phyloP scores from a whole-genome alignment of 2,888 invertebrate species.

The Cephus nigrinus region DNA sequence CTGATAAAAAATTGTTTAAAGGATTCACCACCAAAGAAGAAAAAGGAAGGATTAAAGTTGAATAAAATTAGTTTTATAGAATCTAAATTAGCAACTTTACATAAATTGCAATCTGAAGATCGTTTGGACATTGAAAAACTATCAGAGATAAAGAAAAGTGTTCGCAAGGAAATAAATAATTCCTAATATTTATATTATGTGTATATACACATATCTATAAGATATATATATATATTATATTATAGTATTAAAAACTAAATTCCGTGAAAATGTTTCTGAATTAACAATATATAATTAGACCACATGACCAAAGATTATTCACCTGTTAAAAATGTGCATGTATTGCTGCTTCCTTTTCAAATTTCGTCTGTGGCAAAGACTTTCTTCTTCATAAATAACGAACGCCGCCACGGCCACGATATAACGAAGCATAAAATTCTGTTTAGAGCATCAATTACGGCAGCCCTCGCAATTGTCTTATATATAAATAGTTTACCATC shows the following conservation, averaged over 20 bases:
- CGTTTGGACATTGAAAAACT: conserved; percentile 43
- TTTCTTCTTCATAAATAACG: neutral
- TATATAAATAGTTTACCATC: neutral
- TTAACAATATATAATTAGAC: neutral
- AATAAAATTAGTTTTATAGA: conserved; percentile 45
- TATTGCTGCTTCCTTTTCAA: neutral
- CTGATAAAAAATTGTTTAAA: conserved; percentile 49
- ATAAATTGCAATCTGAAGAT: conserved; percentile 33
- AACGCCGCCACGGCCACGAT: neutral
- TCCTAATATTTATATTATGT: neutral
- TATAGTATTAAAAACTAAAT: neutral
- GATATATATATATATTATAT: neutral
- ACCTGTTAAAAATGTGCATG: neutral
- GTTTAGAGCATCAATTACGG: neutral
- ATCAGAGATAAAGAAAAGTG: conserved; percentile 43
- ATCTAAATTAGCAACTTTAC: conserved; percentile 44
- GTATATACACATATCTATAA: neutral
- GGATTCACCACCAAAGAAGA: conserved; percentile 30
- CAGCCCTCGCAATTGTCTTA: neutral
- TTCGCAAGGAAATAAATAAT: conserved; percentile 42
- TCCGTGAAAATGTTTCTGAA: neutral
- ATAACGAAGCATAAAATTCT: neutral
- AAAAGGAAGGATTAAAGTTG: conserved; percentile 18
- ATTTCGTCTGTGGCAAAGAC: neutral
- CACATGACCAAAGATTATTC: neutral